A percentile compares a stretch with the other conserved stretches of the same genome.
Conservation (phyloP, 2,797 vertebrate genomes). For the Sitta carolinensis region DNA sequence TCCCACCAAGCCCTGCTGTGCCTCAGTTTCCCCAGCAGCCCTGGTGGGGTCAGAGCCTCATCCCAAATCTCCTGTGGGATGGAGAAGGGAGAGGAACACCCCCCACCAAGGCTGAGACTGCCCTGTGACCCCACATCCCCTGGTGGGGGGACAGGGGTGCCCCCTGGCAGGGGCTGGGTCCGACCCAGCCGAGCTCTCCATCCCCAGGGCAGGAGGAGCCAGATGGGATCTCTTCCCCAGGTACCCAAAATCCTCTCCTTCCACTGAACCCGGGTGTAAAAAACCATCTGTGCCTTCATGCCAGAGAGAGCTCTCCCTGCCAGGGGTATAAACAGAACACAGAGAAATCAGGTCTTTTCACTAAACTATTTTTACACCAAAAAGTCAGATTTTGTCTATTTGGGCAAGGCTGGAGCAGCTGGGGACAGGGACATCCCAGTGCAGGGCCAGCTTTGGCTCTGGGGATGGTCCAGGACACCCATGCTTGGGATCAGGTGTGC, state of each 20-base stretch:
- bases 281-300: not conserved
- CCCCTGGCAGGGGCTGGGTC: not conserved
- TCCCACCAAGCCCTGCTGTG: not conserved
- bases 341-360: not conserved
- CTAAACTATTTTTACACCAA: not conserved
- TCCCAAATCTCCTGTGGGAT: not conserved
- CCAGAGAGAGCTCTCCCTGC: not conserved
- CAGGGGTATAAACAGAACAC: not conserved
- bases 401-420: not conserved
- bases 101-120: not conserved
- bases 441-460: accelerated
- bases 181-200: accelerated
- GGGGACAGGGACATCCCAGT: not conserved
- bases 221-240: not conserved
- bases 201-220: not conserved
- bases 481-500: not conserved
- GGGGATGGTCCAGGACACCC: not conserved
- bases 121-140: accelerated
- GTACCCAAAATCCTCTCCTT: not conserved
- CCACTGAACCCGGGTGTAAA: not conserved
- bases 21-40: not conserved
- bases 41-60: accelerated
- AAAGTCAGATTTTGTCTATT: not conserved
- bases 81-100: not conserved
- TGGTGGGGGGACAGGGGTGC: not conserved